Evolutionary conservation across 2,113 vertebrate species (phyloP).

Genomic region (Scortum barcoo): DNA sequence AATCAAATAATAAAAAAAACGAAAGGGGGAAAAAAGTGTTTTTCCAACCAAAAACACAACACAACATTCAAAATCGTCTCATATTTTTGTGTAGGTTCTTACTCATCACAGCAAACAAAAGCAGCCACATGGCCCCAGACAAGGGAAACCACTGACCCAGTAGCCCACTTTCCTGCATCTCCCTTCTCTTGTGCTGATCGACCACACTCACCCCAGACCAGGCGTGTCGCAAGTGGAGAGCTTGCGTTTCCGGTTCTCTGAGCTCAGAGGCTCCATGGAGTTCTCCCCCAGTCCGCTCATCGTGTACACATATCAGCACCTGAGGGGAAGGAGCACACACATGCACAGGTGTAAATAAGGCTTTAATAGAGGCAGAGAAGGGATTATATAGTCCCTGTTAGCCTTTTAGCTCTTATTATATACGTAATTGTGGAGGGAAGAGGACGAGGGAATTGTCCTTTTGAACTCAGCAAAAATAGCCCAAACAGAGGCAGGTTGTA

Average conservation of each 20-base stretch:
- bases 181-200: slow-evolving; percentile 18
- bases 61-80: not conserved
- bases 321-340: slow-evolving; percentile 68
- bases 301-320: slow-evolving; percentile 90
- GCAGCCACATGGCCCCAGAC: slow-evolving; percentile 13
- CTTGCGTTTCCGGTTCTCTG: slow-evolving; percentile 93
- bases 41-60: not conserved
- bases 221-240: slow-evolving; percentile 90
- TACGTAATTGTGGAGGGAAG: slow-evolving; percentile 33
- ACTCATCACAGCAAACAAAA: slow-evolving; percentile 29
- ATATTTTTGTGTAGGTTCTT: not conserved
- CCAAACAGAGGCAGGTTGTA: slow-evolving; percentile 24
- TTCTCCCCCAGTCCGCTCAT: slow-evolving; percentile 96
- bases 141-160: slow-evolving; percentile 64
- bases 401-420: slow-evolving; percentile 39
- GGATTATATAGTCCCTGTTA: slow-evolving; percentile 40
- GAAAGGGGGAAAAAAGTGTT: not conserved
- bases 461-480: slow-evolving; percentile 48
- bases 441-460: slow-evolving; percentile 36
- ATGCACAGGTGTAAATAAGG: slow-evolving; percentile 20
- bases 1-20: not conserved
- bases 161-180: slow-evolving; percentile 60
- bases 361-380: slow-evolving; percentile 13
- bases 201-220: slow-evolving; percentile 87
- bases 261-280: slow-evolving; percentile 90